A percentile compares a stretch with the other conserved stretches of the same genome.
Conservation (phyloP, 2,888 invertebrate species). For the Hipparchia semele region DNA sequence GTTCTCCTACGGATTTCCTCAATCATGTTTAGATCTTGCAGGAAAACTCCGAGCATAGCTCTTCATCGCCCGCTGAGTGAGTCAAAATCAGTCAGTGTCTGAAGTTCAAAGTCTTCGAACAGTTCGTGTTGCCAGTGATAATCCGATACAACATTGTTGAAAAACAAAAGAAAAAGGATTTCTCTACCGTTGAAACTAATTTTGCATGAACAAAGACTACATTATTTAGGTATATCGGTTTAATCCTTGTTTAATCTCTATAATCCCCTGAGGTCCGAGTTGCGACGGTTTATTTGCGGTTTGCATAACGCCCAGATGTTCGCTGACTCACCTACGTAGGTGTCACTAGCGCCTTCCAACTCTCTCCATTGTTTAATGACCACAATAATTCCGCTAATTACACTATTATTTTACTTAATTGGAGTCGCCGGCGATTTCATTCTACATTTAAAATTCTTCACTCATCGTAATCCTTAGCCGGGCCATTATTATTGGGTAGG, state of each 20-base stretch:
- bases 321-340: conserved; percentile 68
- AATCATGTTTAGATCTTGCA: no score
- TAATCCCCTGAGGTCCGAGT: conserved; percentile 51
- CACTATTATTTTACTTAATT: neutral
- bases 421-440: neutral
- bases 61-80: no score
- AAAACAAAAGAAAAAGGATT: neutral
- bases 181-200: neutral
- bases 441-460: neutral
- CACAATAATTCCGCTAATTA: conserved; percentile 22
- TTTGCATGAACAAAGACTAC: neutral
- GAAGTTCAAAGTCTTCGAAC: no score
- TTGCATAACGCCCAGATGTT: conserved; percentile 67
- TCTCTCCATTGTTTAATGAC: conserved; percentile 32
- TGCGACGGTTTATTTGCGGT: conserved; percentile 47
- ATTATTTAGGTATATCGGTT: neutral
- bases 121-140: no score
- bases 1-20: no score
- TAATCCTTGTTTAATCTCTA: neutral
- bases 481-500: no score
- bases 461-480: no score
- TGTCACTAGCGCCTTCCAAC: conserved; percentile 41
- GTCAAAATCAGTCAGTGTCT: no score
- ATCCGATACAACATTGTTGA: neutral
- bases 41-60: no score